Evolutionary conservation across 1,140 invertebrate genomes (phyloP).

Genomic region (Drosophila subobscura): DNA sequence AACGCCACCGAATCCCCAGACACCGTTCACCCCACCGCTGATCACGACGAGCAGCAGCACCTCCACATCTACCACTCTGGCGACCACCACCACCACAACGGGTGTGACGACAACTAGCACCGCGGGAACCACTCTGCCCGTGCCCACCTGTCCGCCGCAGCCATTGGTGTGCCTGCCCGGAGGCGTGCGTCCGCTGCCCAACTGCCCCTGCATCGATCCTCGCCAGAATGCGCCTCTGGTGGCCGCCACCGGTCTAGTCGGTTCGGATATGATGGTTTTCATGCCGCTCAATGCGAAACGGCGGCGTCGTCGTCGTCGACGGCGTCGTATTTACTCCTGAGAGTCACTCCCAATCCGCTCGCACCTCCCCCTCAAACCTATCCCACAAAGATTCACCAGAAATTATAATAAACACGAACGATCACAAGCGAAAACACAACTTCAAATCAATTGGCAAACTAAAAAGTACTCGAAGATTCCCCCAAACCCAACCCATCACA

Average conservation of each 20-base stretch:
- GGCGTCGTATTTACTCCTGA: conserved; percentile 36
- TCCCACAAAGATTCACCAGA: conserved; percentile 23
- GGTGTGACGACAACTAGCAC: conserved; percentile 33
- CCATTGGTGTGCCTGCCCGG: conserved; percentile 71
- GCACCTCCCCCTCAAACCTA: conserved; percentile 1
- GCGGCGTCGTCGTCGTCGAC: conserved; percentile 62
- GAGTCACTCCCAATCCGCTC: conserved; percentile 1
- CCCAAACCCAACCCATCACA: not conserved
- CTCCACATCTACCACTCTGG: conserved; percentile 29
- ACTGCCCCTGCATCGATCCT: conserved; percentile 81
- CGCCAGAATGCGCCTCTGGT: conserved; percentile 44
- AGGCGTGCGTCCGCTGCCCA: conserved; percentile 60
- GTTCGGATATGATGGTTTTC: conserved; percentile 76
- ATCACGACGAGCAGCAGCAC: conserved; percentile 27
- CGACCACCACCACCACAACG: conserved; percentile 30
- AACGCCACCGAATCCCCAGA: conserved; percentile 53
- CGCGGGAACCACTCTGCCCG: conserved; percentile 42
- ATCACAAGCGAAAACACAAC: conserved; percentile 30
- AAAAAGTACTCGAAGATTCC: not conserved
- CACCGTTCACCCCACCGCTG: conserved; percentile 38
- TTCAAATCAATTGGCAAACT: conserved; percentile 39
- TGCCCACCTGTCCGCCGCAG: conserved; percentile 58
- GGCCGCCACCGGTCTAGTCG: conserved; percentile 20
- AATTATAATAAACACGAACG: conserved; percentile 43
- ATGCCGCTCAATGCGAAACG: conserved; percentile 59